These are phyloP conservation scores for Callorhinus ursinus DNA, from an alignment of 2,113 vertebrate species.

Conservation along the genomic window DNA sequence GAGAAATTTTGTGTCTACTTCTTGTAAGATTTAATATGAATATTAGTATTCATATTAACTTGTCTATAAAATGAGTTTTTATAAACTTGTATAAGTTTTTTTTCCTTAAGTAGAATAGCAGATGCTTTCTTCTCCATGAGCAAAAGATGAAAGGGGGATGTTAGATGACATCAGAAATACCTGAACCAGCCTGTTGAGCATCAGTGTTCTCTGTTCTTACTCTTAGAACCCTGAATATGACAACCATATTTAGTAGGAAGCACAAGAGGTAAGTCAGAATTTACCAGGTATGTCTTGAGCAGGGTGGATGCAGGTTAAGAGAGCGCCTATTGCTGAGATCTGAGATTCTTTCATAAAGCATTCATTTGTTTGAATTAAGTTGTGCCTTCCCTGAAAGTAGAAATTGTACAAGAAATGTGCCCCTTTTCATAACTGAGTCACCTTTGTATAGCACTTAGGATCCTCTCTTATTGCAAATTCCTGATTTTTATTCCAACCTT, in stretches of 20 bases:
- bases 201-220: background rate
- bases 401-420: background rate
- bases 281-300: background rate
- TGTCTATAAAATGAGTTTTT: background rate
- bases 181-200: background rate
- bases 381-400: background rate
- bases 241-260: background rate
- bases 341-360: background rate
- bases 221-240: background rate
- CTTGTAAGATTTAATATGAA: background rate
- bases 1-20: background rate
- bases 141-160: background rate
- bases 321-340: background rate
- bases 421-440: background rate
- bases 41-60: background rate
- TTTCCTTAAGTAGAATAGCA: background rate
- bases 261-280: background rate
- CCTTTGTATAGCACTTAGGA: background rate
- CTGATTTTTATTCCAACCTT: background rate
- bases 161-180: background rate
- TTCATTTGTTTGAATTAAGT: constrained; percentile 11
- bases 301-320: background rate
- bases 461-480: background rate
- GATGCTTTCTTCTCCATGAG: background rate
- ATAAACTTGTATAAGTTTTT: background rate